Evolutionary conservation across 1,140 invertebrate genomes (phyloP).

Genomic region (Nymphalis io): DNA sequence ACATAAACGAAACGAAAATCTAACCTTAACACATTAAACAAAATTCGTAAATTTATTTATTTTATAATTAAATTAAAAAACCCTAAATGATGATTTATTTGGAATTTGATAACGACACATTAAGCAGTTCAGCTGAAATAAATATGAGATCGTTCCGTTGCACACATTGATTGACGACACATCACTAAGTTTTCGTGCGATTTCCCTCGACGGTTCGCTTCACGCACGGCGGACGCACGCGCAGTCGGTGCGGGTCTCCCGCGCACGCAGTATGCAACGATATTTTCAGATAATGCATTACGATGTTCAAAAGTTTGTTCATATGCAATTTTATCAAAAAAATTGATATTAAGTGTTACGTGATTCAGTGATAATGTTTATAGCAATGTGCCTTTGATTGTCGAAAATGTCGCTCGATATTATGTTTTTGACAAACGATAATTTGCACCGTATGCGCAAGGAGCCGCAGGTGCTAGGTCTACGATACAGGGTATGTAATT

Average conservation of each 20-base stretch:
- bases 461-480: constrained; percentile 73
- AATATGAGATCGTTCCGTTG: constrained; percentile 15
- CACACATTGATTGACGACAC: constrained; percentile 25
- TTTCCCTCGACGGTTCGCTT: constrained; percentile 59
- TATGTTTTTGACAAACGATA: constrained; percentile 80
- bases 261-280: constrained; percentile 42
- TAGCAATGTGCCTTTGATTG: constrained; percentile 37
- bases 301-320: constrained; percentile 57
- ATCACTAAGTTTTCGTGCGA: constrained; percentile 61
- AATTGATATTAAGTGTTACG: constrained; percentile 38
- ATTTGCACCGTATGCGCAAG: constrained; percentile 75
- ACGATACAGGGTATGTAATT: constrained; percentile 73
- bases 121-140: constrained; percentile 15
- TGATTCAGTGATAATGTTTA: constrained; percentile 55
- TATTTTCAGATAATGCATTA: constrained; percentile 71
- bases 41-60: background rate
- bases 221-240: constrained; percentile 41
- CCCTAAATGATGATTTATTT: background rate
- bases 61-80: background rate
- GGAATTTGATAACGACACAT: background rate
- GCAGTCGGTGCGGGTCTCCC: constrained; percentile 37
- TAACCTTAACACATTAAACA: background rate
- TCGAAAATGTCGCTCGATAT: constrained; percentile 73
- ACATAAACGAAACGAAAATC: background rate
- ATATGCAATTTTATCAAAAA: constrained; percentile 12